phyloP scores from a whole-genome alignment of 2,113 vertebrate species.

The Gobius niger region DNA sequence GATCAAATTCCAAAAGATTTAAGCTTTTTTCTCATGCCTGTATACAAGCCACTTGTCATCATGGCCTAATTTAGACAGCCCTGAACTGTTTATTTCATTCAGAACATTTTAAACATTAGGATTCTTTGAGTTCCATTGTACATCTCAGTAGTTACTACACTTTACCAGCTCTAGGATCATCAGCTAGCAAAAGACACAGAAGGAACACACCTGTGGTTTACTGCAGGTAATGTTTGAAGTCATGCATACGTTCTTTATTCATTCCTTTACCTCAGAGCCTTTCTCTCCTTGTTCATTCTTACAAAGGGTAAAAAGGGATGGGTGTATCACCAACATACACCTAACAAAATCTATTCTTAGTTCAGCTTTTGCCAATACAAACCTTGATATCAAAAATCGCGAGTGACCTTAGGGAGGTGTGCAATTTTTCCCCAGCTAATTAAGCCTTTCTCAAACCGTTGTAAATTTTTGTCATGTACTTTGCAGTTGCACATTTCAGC shows the following conservation, averaged over 20 bases:
- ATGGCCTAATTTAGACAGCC: too few species aligned
- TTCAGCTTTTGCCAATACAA: conserved; percentile 12
- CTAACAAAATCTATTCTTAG: conserved; percentile 1
- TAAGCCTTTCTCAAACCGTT: conserved; percentile 50
- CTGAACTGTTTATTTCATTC: not conserved
- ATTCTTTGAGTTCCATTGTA: not conserved
- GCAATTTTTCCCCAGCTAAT: conserved; percentile 40
- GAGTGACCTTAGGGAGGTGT: conserved; percentile 54
- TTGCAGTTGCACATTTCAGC: conserved; percentile 15
- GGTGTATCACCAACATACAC: conserved; percentile 9
- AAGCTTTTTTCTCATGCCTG: too few species aligned
- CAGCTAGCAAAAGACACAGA: conserved; percentile 13
- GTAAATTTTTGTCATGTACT: conserved; percentile 34
- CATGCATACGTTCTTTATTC: conserved; percentile 11
- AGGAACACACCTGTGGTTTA: conserved; percentile 6
- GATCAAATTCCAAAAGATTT: too few species aligned
- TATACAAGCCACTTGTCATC: too few species aligned
- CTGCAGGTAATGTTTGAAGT: conserved; percentile 17
- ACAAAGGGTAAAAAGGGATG: conserved; percentile 24
- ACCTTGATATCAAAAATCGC: conserved; percentile 31
- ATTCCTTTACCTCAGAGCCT: conserved; percentile 29
- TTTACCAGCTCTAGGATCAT: not conserved
- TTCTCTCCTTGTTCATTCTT: conserved; percentile 5
- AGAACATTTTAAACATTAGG: not conserved
- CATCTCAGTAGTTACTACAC: not conserved